These are phyloP conservation scores for Hirudinaria manillensis DNA, from an alignment of 2,888 invertebrate genomes.

Conservation along the genomic window DNA sequence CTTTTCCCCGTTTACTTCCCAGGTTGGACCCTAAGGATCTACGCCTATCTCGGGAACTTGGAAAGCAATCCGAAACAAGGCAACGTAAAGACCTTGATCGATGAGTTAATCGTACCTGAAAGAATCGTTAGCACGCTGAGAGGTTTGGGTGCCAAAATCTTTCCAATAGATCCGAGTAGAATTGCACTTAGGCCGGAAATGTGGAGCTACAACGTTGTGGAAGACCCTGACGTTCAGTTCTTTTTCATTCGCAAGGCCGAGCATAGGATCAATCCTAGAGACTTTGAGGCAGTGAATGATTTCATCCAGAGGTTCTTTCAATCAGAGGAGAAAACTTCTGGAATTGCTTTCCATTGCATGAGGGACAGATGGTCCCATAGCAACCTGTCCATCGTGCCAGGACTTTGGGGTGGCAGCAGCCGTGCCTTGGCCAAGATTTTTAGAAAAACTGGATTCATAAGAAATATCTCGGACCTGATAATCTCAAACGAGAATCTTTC, in stretches of 20 bases:
- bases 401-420: constrained; percentile 3
- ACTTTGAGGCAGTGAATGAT: constrained; percentile 25
- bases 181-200: not conserved
- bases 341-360: constrained; percentile 32
- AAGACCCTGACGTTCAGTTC: constrained; percentile 29
- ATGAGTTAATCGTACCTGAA: constrained; percentile 22
- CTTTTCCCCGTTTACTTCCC: constrained; percentile 33
- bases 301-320: constrained; percentile 7
- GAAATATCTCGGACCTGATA: not conserved
- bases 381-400: not conserved
- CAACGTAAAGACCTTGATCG: not conserved
- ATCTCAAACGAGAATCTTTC: not conserved
- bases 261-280: constrained; percentile 29
- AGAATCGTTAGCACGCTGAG: constrained; percentile 28
- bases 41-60: constrained; percentile 14
- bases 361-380: constrained; percentile 18
- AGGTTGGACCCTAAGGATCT: constrained; percentile 36
- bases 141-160: constrained; percentile 30
- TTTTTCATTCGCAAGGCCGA: constrained; percentile 30
- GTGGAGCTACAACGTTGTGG: constrained; percentile 31
- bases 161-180: constrained; percentile 1
- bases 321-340: not conserved
- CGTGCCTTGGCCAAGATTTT: no score
- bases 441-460: no score
- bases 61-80: not conserved